phyloP scores from a whole-genome alignment of 2,797 vertebrate genomes.

The Paratrypauchen microcephalus region DNA sequence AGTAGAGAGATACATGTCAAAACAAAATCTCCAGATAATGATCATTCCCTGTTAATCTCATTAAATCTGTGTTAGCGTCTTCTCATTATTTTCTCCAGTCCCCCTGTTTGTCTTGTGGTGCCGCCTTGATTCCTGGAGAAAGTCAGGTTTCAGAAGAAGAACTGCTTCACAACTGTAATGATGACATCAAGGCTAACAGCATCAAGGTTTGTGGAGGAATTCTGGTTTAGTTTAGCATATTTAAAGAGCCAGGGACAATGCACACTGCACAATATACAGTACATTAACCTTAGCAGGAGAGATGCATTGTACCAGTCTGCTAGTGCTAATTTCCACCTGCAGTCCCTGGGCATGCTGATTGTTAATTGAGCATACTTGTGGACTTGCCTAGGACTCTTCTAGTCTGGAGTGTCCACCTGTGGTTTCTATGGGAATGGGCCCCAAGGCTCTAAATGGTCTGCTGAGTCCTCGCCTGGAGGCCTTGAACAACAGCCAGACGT shows the following conservation, averaged over 20 bases:
- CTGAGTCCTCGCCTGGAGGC: constrained; percentile 87
- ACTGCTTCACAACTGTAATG: constrained; percentile 83
- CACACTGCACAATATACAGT: too few species aligned
- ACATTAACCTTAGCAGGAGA: too few species aligned
- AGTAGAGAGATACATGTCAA: background rate
- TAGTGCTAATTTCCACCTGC: too few species aligned
- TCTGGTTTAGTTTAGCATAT: too few species aligned
- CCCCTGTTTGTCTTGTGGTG: constrained; percentile 83
- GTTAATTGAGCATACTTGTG: background rate
- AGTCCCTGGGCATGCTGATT: background rate
- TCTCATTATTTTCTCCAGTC: constrained; percentile 69
- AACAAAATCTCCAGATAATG: background rate
- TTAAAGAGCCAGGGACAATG: too few species aligned
- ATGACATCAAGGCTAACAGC: constrained; percentile 81
- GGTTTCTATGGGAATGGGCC: constrained; percentile 74
- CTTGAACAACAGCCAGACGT: constrained; percentile 92
- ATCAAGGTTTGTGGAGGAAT: constrained; percentile 74
- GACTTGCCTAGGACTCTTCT: constrained; percentile 46
- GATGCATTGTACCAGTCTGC: too few species aligned
- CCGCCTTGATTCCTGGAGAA: constrained; percentile 74
- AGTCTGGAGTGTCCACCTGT: constrained; percentile 56
- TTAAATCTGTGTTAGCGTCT: background rate
- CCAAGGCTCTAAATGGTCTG: constrained; percentile 90
- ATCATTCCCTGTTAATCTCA: background rate
- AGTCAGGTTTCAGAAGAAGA: constrained; percentile 81